Conservation (phyloP, 2,113 vertebrate species). For the Machaerirhynchus nigripectus region DNA sequence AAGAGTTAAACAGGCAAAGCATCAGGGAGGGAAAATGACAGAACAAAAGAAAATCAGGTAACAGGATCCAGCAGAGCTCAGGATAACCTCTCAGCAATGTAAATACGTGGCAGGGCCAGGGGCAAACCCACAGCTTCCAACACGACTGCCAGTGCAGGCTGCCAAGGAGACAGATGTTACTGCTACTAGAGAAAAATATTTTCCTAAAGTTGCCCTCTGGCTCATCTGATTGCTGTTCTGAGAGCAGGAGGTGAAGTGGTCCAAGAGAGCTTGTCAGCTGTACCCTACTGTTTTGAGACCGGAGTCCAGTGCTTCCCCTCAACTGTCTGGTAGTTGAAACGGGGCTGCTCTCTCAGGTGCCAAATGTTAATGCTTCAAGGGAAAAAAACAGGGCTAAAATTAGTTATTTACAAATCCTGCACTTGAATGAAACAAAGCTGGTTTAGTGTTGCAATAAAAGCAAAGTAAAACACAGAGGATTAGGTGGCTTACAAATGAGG, state of each 20-base stretch:
- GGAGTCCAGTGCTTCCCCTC: background rate
- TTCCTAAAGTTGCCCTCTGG: slow-evolving; percentile 37
- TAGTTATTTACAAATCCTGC: background rate
- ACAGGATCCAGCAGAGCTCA: slow-evolving; percentile 7
- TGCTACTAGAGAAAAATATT: slow-evolving; percentile 44
- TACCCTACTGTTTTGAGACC: background rate
- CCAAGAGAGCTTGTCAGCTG: background rate
- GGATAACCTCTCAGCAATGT: slow-evolving; percentile 49
- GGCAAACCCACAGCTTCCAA: slow-evolving; percentile 38
- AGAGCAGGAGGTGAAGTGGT: slow-evolving; percentile 21
- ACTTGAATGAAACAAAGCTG: background rate
- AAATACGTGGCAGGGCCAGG: slow-evolving; percentile 29
- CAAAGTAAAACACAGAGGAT: background rate
- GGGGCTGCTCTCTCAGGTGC: background rate
- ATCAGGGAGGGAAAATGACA: background rate
- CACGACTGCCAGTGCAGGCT: slow-evolving; percentile 29
- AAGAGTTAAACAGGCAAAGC: slow-evolving; percentile 21
- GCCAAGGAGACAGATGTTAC: slow-evolving; percentile 63
- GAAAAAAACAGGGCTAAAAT: background rate
- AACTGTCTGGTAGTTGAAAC: background rate
- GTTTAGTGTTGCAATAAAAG: background rate
- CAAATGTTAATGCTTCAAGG: background rate
- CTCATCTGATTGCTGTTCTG: background rate
- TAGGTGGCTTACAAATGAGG: background rate
- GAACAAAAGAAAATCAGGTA: slow-evolving; percentile 50